Percentiles rank a stretch among this genome's conserved stretches.
Evolutionary conservation across 2,888 invertebrate species (phyloP).

Genomic region (Boloria selene): DNA sequence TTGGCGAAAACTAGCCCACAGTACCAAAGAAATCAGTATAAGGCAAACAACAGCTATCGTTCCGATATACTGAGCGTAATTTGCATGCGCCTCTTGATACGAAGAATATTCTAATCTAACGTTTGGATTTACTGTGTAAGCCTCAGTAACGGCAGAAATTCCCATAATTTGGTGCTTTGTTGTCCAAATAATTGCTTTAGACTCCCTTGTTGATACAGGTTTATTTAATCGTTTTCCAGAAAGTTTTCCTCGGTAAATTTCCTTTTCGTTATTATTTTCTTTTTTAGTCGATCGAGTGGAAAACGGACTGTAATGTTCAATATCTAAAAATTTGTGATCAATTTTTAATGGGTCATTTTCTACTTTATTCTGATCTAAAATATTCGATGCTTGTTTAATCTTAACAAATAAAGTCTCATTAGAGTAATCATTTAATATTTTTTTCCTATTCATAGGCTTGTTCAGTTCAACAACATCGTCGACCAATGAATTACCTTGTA

Average conservation of each 20-base stretch:
- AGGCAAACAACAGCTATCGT: conserved; percentile 81
- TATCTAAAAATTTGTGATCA: conserved; percentile 63
- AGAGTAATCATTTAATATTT: conserved; percentile 53
- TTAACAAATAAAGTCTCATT: conserved; percentile 60
- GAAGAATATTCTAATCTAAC: conserved; percentile 68
- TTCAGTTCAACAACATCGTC: conserved; percentile 34
- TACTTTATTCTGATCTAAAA: conserved; percentile 65
- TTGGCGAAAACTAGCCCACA: conserved; percentile 76
- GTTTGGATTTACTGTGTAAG: conserved; percentile 55
- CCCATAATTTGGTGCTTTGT: conserved; percentile 48
- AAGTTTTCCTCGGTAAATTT: conserved; percentile 50
- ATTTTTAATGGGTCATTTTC: conserved; percentile 62
- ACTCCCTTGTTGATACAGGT: conserved; percentile 51
- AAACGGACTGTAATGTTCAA: conserved; percentile 50
- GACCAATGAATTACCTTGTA: conserved; percentile 29
- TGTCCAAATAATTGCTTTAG: conserved; percentile 46
- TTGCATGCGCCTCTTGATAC: conserved; percentile 61
- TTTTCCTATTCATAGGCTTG: conserved; percentile 54
- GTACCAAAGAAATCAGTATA: conserved; percentile 79
- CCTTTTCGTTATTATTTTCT: conserved; percentile 43
- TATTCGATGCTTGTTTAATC: conserved; percentile 59
- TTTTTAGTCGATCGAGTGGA: conserved; percentile 51
- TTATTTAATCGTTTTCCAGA: conserved; percentile 70
- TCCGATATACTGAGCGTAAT: conserved; percentile 75
- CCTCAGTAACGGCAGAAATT: conserved; percentile 51